Evolutionary conservation across 2,888 invertebrate genomes (phyloP).

Genomic region (Chrysopilus asiliformis): DNA sequence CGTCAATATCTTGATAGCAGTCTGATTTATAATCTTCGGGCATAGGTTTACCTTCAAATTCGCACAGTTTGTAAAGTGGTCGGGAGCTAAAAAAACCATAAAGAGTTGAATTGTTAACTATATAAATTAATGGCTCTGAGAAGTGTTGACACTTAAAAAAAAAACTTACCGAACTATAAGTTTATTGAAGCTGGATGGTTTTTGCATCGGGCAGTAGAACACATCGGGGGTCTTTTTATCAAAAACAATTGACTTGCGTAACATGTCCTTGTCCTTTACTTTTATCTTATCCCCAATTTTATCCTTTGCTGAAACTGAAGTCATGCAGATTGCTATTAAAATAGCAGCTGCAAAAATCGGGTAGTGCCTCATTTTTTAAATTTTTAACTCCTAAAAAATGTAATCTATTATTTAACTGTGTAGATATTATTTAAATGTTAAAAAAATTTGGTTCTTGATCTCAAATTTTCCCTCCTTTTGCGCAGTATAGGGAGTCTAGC

Average conservation of each 20-base stretch:
- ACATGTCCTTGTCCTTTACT: conserved; percentile 49
- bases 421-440: too few relatives aligned
- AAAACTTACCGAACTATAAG: conserved; percentile 49
- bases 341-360: not conserved
- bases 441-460: too few relatives aligned
- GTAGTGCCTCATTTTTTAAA: conserved; percentile 2
- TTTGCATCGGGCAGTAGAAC: conserved; percentile 65
- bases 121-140: not conserved
- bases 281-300: conserved; percentile 25
- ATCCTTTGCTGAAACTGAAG: conserved; percentile 8
- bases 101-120: conserved; percentile 8
- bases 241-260: conserved; percentile 63
- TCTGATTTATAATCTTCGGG: conserved; percentile 64
- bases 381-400: not conserved
- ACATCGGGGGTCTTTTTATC: conserved; percentile 67
- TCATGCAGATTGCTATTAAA: conserved; percentile 2
- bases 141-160: not conserved
- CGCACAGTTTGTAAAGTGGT: conserved; percentile 57
- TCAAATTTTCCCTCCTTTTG: too few relatives aligned
- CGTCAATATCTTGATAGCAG: conserved; percentile 68
- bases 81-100: conserved; percentile 37
- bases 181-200: conserved; percentile 61
- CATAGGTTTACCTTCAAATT: conserved; percentile 53
- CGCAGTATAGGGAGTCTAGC: too few relatives aligned
- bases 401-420: not conserved